A percentile compares a stretch with the other conserved stretches of the same genome.
These are phyloP conservation scores for Pseudochirops cupreus DNA, from an alignment of 2,797 vertebrate genomes.

Conservation along the genomic window DNA sequence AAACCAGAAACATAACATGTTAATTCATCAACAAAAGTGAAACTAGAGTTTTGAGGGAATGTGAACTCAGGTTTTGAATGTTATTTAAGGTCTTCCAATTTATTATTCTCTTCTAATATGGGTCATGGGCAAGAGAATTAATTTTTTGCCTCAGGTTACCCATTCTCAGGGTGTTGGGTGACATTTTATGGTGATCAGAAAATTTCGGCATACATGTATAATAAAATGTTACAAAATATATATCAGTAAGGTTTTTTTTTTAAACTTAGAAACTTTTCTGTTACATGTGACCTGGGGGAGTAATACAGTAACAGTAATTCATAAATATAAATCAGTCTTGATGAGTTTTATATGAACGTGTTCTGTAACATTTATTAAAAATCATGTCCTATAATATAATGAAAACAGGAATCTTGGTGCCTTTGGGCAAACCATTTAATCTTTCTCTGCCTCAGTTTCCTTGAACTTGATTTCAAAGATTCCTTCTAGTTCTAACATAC, in stretches of 20 bases:
- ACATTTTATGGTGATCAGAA: slow-evolving; percentile 55
- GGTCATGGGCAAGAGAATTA: slow-evolving; percentile 31
- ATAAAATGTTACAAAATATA: slow-evolving; percentile 53
- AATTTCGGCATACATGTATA: slow-evolving; percentile 44
- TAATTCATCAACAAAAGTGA: not conserved
- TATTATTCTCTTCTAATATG: slow-evolving; percentile 39
- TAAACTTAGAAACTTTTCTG: not conserved
- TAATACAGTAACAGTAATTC: slow-evolving; percentile 10
- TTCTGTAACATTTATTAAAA: not conserved
- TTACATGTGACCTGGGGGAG: not conserved
- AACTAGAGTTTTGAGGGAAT: slow-evolving; percentile 36
- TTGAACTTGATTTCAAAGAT: slow-evolving; percentile 56
- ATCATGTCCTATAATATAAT: slow-evolving; percentile 33
- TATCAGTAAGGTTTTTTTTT: slow-evolving; percentile 22
- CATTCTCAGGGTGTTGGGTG: slow-evolving; percentile 16
- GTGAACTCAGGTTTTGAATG: slow-evolving; percentile 35
- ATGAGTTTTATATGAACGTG: not conserved
- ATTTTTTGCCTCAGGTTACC: not conserved
- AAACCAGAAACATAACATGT: not conserved
- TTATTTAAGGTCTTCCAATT: slow-evolving; percentile 35
- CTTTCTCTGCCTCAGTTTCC: slow-evolving; percentile 56
- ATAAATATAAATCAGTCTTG: slow-evolving; percentile 22
- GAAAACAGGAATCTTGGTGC: slow-evolving; percentile 53
- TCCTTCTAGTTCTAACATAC: not conserved
- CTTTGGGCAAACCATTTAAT: slow-evolving; percentile 55